These are phyloP conservation scores for Thymelicus lineola DNA, from an alignment of 2,888 invertebrate genomes.

Conservation along the genomic window DNA sequence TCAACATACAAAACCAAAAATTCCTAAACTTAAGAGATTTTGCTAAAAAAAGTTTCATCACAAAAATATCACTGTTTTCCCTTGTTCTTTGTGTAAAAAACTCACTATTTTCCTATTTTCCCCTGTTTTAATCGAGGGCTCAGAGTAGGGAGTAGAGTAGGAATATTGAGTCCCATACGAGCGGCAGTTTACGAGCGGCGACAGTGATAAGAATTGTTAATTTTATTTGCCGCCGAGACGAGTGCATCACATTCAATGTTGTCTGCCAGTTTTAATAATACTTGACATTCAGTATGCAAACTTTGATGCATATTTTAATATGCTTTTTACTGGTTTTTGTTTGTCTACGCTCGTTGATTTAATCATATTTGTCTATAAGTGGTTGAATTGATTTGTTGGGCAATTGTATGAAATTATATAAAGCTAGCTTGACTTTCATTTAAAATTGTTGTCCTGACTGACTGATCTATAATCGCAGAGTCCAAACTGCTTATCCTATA, in stretches of 20 bases:
- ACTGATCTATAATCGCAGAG: too few relatives aligned
- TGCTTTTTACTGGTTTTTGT: neutral
- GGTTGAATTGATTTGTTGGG: too few relatives aligned
- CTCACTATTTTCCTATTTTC: constrained; percentile 6
- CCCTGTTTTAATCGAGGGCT: constrained; percentile 39
- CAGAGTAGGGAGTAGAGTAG: constrained; percentile 37
- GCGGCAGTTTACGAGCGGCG: constrained; percentile 65
- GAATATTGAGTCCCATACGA: constrained; percentile 48
- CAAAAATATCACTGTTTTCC: too few relatives aligned
- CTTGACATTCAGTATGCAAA: constrained; percentile 1
- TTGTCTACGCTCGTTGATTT: neutral
- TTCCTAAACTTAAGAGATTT: too few relatives aligned
- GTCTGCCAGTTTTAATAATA: constrained; percentile 36
- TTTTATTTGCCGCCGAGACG: constrained; percentile 61
- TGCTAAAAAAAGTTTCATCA: too few relatives aligned
- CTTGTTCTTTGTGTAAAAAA: neutral
- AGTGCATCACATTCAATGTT: constrained; percentile 60
- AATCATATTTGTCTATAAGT: neutral
- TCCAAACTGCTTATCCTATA: too few relatives aligned
- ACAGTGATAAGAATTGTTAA: constrained; percentile 80
- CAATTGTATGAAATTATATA: too few relatives aligned
- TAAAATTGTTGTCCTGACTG: too few relatives aligned
- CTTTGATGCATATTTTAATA: neutral
- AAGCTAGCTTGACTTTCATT: too few relatives aligned
- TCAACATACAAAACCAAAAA: too few relatives aligned